Evolutionary conservation across 2,797 vertebrate species (phyloP), one percentile per base, ranked within the genome.

Genomic region (Ateles fusciceps): DNA sequence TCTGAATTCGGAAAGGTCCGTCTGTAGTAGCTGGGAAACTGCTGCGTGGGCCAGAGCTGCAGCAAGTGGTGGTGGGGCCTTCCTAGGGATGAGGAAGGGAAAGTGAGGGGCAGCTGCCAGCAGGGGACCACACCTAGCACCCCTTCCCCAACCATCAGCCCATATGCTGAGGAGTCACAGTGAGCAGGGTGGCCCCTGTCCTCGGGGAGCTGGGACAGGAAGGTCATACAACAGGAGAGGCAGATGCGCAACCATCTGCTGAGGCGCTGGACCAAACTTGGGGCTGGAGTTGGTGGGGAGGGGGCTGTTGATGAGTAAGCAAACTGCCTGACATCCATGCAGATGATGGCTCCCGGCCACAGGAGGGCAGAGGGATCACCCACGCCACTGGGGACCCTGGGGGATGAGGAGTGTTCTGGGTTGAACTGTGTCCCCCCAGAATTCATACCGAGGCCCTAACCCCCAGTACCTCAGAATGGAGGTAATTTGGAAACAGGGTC

Each of bases 21-120:
- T 96, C 95, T 98, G 99, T 64, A 99, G 99, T 83, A 99, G 97
- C 97, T 98, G 98, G 55, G 98, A 95, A 76, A 99, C 46, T 0
- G 99, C 99, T 71, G 98, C 97, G 1, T 99, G 99, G 98, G 99
- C 99, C 98, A 99, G 87, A 0, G 98, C 97, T 12, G 99, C 98
- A 30, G 98, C 91, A 92, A 99, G 98, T 15, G 96, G 95, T 6
- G 98, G 96, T 0, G 99, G 98, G 50, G 98, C 98, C 2, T 98
- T 98, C 98, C 99, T 99, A 97, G 61, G 96, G 81, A 87, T 0
- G 57, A 21, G 48, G 42, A 59, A 59, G 7, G 50, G 71, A 52
- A 71, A 39, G 33, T 28, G 12, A 89, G 8, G 48, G 26, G 44
- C 30, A 1, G 1, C 26, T 61, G 42, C 50, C 2, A 0, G 24